These are phyloP conservation scores for Leptinotarsa peninsularis DNA, from an alignment of 2,888 invertebrate species.

Conservation along the genomic window DNA sequence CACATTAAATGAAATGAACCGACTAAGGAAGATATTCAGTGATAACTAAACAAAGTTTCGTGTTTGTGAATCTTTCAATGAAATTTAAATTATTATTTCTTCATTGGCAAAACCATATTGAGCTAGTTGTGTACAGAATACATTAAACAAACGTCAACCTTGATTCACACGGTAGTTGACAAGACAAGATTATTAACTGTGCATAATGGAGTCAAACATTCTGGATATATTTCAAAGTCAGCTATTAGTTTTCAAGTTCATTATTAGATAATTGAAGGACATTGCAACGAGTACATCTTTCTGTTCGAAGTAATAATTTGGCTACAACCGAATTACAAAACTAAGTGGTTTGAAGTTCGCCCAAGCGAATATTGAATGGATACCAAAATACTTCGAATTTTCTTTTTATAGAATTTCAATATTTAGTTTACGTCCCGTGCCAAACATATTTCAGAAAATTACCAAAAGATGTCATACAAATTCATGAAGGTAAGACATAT, in stretches of 20 bases:
- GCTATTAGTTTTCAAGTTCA: not conserved
- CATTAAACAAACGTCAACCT: too few species aligned
- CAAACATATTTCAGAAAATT: not conserved
- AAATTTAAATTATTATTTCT: too few species aligned
- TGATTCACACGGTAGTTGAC: not conserved
- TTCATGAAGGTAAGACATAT: not conserved
- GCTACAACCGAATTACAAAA: not conserved
- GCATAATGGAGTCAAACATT: not conserved
- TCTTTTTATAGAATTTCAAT: constrained; percentile 8
- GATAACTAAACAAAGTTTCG: too few species aligned
- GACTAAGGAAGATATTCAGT: too few species aligned
- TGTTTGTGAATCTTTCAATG: too few species aligned
- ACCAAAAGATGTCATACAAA: not conserved
- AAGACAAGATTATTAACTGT: not conserved
- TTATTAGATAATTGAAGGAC: not conserved
- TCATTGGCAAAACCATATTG: too few species aligned
- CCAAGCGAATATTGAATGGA: constrained; percentile 4
- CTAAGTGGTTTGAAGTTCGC: not conserved
- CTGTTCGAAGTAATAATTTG: not conserved
- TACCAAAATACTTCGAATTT: constrained; percentile 2
- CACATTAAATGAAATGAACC: too few species aligned
- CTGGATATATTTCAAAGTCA: not conserved
- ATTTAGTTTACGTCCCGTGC: constrained; percentile 1
- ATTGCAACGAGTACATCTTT: not conserved
- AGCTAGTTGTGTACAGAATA: too few species aligned